Evolutionary conservation across 2,888 invertebrate species (phyloP), one percentile per base, ranked within the genome.

Genomic region (Boloria selene): DNA sequence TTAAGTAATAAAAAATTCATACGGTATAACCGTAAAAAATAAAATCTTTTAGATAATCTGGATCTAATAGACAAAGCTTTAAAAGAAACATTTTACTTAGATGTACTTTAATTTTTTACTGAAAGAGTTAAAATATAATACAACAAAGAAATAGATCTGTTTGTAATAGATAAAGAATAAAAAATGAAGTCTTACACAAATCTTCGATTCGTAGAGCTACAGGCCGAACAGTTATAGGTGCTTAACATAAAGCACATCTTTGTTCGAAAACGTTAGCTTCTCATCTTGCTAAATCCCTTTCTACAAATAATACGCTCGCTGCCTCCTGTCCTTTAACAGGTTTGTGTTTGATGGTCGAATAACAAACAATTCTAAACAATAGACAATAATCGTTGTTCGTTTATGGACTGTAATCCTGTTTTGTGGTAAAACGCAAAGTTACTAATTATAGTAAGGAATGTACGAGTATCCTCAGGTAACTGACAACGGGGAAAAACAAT

Each of bases 311-410:
- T 55, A 59, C 60, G 53, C 17, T 44, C 67, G 77, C 79, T 82
- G 78, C 80, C 75, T 77, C 80, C 75, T 77, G 76, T 75, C 75
- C 76, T 74, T 78, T 75, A 69, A 75, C 74, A 71, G 69, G 67
- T 64, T 67, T 63, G n/a, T 61, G 58, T 65, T 67, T 67, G 64
- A 59, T 65, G 61, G n/a, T 61, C 31, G 64, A 78, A 79, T 76
- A 73, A 75, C 78, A 81, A 82, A 83, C 81, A 82, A 80, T 78
- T 70, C 73, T 65, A 74, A 72, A 83, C 80, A 84, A 84, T 80
- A 75, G 77, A 72, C 73, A 79, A 79, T 79, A 79, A 82, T 81
- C 80, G 71, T 72, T 74, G 71, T 74, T 73, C 75, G 71, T 79
- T 79, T 79, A 79, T 70, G 71, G 74, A 70, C 70, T 75, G 74